Percentiles rank a stretch among this genome's conserved stretches.
phyloP scores from a whole-genome alignment of 2,113 vertebrate species.

The Lepus americanus region DNA sequence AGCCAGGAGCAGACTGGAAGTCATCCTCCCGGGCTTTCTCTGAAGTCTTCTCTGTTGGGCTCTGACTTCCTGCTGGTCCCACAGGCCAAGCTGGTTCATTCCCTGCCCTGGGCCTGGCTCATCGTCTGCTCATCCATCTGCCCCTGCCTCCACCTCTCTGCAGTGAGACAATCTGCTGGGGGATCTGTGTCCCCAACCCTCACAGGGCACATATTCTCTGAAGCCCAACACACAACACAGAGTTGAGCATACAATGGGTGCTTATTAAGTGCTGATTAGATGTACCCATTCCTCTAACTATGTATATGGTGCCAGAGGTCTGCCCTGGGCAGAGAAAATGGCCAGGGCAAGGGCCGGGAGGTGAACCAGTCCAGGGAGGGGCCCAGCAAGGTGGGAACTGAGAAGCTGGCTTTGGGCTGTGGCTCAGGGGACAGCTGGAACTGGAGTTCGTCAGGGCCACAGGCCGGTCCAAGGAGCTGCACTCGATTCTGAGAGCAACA shows the following conservation, averaged over 20 bases:
- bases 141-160: background rate
- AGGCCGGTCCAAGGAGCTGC: no score
- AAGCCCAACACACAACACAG: background rate
- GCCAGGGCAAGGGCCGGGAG: background rate
- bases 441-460: background rate
- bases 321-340: background rate
- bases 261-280: background rate
- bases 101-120: background rate
- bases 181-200: background rate
- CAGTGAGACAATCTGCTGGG: constrained; percentile 2
- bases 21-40: constrained; percentile 65
- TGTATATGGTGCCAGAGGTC: background rate
- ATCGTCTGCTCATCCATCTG: constrained; percentile 5
- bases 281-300: background rate
- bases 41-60: constrained; percentile 51
- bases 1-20: constrained; percentile 56
- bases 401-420: background rate
- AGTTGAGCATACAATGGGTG: background rate
- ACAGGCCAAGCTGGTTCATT: constrained; percentile 9
- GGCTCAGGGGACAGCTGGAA: background rate
- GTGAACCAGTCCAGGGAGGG: background rate
- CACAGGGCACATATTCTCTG: background rate
- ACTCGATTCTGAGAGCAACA: background rate
- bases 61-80: constrained; percentile 38
- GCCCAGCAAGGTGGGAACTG: rapidly evolving